Percentiles rank a stretch among this genome's conserved stretches.
phyloP scores from a whole-genome alignment of 2,113 vertebrate species.

The Tautogolabrus adspersus region DNA sequence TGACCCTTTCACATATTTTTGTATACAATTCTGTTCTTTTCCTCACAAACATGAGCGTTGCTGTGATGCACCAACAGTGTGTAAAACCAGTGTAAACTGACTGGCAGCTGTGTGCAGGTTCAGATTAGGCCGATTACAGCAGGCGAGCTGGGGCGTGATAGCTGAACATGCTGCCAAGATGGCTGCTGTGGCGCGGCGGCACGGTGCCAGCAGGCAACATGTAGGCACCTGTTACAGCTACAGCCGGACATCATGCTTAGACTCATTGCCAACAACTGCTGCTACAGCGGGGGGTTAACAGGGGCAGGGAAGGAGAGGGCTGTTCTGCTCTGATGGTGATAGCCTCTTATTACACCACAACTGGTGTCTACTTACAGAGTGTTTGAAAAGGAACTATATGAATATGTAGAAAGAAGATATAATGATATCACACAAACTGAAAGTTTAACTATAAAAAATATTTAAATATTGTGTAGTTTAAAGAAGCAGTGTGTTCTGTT shows the following conservation, averaged over 20 bases:
- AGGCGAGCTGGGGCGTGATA: conserved; percentile 55
- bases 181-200: conserved; percentile 76
- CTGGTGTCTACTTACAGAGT: background rate
- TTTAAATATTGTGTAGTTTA: no score
- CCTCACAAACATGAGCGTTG: background rate
- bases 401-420: background rate
- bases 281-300: conserved; percentile 62
- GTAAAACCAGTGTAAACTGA: conserved; percentile 55
- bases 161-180: conserved; percentile 75
- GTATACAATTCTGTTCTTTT: background rate
- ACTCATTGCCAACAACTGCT: conserved; percentile 61
- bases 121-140: conserved; percentile 78
- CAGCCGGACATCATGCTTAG: conserved; percentile 67
- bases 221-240: conserved; percentile 84
- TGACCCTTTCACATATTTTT: conserved; percentile 13
- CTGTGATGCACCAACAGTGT: background rate
- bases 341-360: conserved; percentile 10
- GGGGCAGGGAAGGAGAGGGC: conserved; percentile 19
- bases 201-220: conserved; percentile 81
- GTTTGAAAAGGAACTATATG: background rate
- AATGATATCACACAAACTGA: no score
- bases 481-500: no score
- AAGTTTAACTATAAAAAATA: no score
- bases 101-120: conserved; percentile 64
- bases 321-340: conserved; percentile 15